phyloP scores from a whole-genome alignment of 2,797 vertebrate species.

The Sebastes vulpes region DNA sequence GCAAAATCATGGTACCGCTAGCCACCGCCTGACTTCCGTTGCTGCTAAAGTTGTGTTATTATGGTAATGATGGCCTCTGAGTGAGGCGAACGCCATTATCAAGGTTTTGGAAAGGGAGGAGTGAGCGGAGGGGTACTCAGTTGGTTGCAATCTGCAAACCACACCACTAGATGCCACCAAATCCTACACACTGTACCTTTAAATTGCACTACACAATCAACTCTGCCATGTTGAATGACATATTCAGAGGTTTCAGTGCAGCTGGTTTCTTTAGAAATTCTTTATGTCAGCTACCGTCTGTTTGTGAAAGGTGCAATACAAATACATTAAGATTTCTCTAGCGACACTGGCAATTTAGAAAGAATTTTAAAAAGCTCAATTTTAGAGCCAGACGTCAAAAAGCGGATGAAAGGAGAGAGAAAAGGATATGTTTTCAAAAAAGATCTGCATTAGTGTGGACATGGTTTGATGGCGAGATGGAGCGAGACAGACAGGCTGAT shows the following conservation, averaged over 20 bases:
- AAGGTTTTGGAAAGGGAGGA: too few species aligned
- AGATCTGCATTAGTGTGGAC: slow-evolving; percentile 6
- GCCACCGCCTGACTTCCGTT: too few species aligned
- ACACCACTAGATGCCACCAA: too few species aligned
- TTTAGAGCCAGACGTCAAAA: neutral
- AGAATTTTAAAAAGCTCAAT: neutral
- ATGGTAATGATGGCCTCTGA: too few species aligned
- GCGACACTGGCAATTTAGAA: neutral
- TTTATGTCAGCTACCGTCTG: neutral
- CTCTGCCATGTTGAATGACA: neutral
- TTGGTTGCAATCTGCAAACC: too few species aligned
- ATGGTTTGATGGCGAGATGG: slow-evolving; percentile 18
- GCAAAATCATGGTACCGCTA: too few species aligned
- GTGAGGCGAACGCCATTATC: too few species aligned
- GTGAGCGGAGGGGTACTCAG: too few species aligned
- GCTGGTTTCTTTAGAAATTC: neutral
- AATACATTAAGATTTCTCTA: neutral
- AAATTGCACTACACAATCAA: neutral
- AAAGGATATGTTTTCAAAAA: neutral
- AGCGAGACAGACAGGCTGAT: slow-evolving; percentile 31
- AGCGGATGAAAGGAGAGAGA: neutral
- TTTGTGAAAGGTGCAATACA: neutral
- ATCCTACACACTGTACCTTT: too few species aligned
- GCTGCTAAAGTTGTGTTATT: too few species aligned
- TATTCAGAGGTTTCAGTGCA: neutral